Conservation (phyloP, 92 coral and sea anemone species). For the Micromussa lordhowensis region DNA sequence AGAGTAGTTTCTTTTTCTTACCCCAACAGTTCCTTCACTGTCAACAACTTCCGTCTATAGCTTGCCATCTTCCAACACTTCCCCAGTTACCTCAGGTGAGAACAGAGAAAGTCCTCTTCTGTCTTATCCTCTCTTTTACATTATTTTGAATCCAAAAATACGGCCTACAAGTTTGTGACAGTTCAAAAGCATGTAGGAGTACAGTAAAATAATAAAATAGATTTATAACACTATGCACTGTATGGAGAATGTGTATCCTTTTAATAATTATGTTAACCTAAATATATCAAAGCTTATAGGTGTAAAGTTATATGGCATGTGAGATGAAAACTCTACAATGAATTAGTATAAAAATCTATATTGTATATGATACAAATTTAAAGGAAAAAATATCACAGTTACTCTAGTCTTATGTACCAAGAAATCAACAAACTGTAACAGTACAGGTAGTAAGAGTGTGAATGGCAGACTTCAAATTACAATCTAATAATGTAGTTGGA, state of each 20-base stretch:
- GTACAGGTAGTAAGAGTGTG: too few species aligned
- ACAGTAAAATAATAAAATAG: neutral
- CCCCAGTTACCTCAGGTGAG: constrained; percentile 82
- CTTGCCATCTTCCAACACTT: constrained; percentile 39
- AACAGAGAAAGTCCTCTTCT: constrained; percentile 28
- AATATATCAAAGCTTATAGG: neutral
- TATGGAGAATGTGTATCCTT: neutral
- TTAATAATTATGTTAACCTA: neutral
- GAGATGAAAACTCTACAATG: neutral
- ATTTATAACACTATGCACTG: neutral
- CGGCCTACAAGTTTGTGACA: constrained; percentile 50
- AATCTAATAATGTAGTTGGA: too few species aligned
- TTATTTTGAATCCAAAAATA: constrained; percentile 4
- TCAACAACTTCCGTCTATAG: constrained; percentile 28
- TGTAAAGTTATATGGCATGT: neutral
- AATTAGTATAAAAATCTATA: too few species aligned
- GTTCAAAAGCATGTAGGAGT: neutral
- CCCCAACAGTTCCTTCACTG: constrained; percentile 40
- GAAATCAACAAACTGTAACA: too few species aligned
- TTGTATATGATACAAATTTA: too few species aligned
- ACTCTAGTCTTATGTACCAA: too few species aligned
- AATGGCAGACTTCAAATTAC: too few species aligned
- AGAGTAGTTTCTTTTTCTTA: constrained; percentile 33
- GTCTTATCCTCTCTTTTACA: neutral
- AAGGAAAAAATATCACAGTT: too few species aligned